These are phyloP conservation scores for Cavia porcellus DNA, from an alignment of 2,113 vertebrate species.

Conservation along the genomic window DNA sequence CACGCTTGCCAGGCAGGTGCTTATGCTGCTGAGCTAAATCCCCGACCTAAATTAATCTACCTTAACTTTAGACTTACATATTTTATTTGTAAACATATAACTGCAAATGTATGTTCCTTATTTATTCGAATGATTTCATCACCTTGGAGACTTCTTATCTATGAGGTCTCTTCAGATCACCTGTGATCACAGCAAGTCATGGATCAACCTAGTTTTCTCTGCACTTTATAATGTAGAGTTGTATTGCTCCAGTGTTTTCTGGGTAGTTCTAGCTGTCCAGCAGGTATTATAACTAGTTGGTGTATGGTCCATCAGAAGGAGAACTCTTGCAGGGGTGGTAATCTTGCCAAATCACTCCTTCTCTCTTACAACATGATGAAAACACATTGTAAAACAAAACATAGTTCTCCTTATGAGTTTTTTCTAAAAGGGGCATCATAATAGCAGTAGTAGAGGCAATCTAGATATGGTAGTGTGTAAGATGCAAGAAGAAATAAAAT, in stretches of 20 bases:
- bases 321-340: background rate
- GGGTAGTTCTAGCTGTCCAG: background rate
- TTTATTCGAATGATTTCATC: background rate
- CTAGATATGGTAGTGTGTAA: background rate
- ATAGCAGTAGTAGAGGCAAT: background rate
- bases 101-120: background rate
- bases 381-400: background rate
- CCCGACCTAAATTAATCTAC: background rate
- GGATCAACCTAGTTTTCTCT: background rate
- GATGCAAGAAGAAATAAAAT: background rate
- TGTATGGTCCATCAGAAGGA: background rate
- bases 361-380: background rate
- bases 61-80: background rate
- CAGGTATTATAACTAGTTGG: background rate
- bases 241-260: slow-evolving; percentile 45
- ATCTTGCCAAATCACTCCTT: background rate
- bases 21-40: too few species aligned
- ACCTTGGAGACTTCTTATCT: background rate
- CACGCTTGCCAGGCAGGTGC: too few species aligned
- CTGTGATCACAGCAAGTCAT: background rate
- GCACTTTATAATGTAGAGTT: background rate
- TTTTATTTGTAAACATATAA: background rate
- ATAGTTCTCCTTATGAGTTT: background rate
- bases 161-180: background rate
- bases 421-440: background rate